phyloP scores from a whole-genome alignment of 2,888 invertebrate species.

The Sisyra terminalis region DNA sequence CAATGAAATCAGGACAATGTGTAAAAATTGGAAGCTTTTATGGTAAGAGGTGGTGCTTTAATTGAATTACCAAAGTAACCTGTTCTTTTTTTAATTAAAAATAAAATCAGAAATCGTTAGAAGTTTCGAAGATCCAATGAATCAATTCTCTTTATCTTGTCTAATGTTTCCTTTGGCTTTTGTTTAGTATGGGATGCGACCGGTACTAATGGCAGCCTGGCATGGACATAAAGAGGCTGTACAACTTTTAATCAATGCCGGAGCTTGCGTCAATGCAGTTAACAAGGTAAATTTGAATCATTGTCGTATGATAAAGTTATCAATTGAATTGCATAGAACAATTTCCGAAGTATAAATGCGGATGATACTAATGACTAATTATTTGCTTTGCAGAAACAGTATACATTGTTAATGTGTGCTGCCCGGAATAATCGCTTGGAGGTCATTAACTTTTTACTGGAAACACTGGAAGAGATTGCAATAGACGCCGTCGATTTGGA shows the following conservation, averaged over 20 bases:
- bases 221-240: constrained; percentile 57
- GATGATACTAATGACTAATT: background rate
- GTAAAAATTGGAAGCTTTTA: no score
- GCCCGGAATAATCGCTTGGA: constrained; percentile 52
- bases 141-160: no score
- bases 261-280: constrained; percentile 48
- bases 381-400: constrained; percentile 38
- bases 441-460: constrained; percentile 45
- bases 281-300: constrained; percentile 39
- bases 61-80: no score
- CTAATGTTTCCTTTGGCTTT: constrained; percentile 5
- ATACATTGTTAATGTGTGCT: constrained; percentile 60
- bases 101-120: no score
- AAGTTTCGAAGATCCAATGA: no score
- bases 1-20: no score
- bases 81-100: no score
- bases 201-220: constrained; percentile 57
- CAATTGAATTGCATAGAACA: background rate
- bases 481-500: constrained; percentile 45
- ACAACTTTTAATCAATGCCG: constrained; percentile 46
- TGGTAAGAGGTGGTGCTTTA: no score
- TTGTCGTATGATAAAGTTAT: background rate
- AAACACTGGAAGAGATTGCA: constrained; percentile 38
- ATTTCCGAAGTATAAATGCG: background rate
- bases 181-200: constrained; percentile 54